Conservation (phyloP, 2,797 vertebrate genomes). For the Pseudotriccus pelzelni region DNA sequence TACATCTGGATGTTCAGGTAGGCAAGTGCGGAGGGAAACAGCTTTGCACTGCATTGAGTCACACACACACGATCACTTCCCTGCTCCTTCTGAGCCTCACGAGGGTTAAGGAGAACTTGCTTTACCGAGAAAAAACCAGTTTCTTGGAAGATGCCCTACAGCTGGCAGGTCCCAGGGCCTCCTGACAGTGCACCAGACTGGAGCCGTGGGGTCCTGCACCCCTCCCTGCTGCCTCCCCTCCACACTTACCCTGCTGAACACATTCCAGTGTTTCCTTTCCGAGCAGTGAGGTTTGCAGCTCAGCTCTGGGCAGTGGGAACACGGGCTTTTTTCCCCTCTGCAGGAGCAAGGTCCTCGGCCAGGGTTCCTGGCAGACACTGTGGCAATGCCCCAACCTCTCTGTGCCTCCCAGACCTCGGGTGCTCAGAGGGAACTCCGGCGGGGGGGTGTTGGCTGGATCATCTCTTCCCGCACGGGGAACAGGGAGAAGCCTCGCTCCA, state of each 20-base stretch:
- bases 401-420: fast-evolving
- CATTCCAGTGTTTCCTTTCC: not conserved
- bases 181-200: fast-evolving
- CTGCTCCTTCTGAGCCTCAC: not conserved
- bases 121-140: not conserved
- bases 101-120: not conserved
- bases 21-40: not conserved
- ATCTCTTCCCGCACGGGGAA: fast-evolving
- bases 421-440: fast-evolving
- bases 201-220: not conserved
- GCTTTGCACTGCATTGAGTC: not conserved
- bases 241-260: fast-evolving
- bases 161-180: not conserved
- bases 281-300: not conserved
- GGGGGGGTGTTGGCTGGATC: not conserved
- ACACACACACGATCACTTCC: not conserved
- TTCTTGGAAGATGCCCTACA: not conserved
- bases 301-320: fast-evolving
- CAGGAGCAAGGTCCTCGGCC: not conserved
- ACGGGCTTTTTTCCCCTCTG: fast-evolving
- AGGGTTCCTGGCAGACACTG: fast-evolving
- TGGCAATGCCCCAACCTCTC: fast-evolving
- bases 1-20: constrained; percentile 3
- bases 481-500: not conserved
- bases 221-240: not conserved